Evolutionary conservation across 2,113 vertebrate genomes (phyloP).

Genomic region (Cyanoliseus patagonus): DNA sequence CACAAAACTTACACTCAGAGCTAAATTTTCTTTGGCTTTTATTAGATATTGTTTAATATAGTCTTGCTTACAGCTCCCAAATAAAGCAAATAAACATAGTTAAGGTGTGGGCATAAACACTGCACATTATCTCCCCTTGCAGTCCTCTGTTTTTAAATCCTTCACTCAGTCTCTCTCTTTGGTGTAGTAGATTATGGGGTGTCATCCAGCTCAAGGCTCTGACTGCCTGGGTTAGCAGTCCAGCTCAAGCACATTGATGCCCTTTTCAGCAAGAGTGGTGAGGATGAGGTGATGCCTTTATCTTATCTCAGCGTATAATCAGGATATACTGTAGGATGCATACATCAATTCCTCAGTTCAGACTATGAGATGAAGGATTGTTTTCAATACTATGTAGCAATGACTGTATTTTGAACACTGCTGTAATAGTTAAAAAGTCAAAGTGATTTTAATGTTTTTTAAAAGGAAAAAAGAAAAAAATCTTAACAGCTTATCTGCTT

Average conservation of each 20-base stretch:
- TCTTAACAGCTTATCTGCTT: not conserved
- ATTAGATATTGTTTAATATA: not conserved
- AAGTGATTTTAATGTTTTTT: not conserved
- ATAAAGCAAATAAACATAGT: not conserved
- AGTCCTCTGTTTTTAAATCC: not conserved
- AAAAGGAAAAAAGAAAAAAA: rapidly evolving
- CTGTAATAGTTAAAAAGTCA: not conserved
- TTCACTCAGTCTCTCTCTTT: not conserved
- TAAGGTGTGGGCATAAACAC: not conserved
- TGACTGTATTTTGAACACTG: not conserved
- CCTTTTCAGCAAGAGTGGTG: not conserved
- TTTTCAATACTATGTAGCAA: not conserved
- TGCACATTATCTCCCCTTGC: not conserved
- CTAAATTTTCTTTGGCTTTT: not conserved
- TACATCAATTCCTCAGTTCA: not conserved
- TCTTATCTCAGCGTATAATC: not conserved
- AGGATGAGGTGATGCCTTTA: not conserved
- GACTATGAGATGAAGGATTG: not conserved
- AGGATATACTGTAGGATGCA: not conserved
- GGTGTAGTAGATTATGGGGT: not conserved
- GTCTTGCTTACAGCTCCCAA: not conserved
- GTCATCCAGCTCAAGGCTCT: not conserved
- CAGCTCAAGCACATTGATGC: not conserved
- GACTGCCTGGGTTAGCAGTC: not conserved
- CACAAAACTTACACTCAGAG: not conserved